A percentile compares a stretch with the other conserved stretches of the same genome.
phyloP scores from a whole-genome alignment of 1,140 invertebrate species.

The Platyscapa corneri region DNA sequence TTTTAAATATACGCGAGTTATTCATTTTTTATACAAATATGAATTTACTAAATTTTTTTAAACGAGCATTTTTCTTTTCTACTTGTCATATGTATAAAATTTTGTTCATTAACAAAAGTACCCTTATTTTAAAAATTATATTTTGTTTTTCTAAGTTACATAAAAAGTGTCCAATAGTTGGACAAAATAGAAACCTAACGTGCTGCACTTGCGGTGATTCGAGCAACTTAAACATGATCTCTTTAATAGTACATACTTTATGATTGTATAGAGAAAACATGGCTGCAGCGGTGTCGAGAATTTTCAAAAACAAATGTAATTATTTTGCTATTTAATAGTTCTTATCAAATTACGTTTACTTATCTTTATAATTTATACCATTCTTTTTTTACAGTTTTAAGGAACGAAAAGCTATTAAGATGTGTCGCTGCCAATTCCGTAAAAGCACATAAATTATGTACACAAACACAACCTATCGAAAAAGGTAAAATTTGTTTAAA shows the following conservation, averaged over 20 bases:
- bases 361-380: not conserved
- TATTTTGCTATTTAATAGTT: not conserved
- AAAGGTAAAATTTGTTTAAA: conserved; percentile 4
- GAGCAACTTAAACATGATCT: not conserved
- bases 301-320: conserved; percentile 47
- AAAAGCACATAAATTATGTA: conserved; percentile 22
- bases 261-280: conserved; percentile 10
- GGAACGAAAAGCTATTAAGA: conserved; percentile 18
- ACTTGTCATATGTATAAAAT: not conserved
- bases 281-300: conserved; percentile 8
- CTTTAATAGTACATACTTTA: not conserved
- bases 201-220: not conserved
- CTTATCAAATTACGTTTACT: too few species aligned
- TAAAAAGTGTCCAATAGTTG: not conserved
- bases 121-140: not conserved
- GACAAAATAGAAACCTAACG: not conserved
- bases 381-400: conserved; percentile 17
- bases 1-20: too few species aligned
- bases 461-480: conserved; percentile 47
- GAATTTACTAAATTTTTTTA: too few species aligned
- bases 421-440: conserved; percentile 3
- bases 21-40: too few species aligned
- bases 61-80: not conserved
- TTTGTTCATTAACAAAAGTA: not conserved
- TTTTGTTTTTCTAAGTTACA: too few species aligned